Conservation (phyloP, 2,113 vertebrate species). For the Colius striatus region DNA sequence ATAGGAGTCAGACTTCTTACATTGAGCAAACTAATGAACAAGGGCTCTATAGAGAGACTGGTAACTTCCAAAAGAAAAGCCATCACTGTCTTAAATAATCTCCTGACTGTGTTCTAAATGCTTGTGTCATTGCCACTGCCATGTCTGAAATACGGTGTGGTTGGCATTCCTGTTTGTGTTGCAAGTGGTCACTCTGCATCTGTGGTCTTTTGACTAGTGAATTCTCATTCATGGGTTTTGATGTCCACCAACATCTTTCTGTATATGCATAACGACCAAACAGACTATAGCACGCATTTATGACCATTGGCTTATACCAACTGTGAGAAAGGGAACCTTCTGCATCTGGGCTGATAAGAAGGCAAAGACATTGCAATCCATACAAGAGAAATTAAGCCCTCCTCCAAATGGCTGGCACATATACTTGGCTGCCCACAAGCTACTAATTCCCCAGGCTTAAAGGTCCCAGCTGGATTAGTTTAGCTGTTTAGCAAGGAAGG, state of each 20-base stretch:
- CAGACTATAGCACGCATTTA: background rate
- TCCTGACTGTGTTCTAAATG: background rate
- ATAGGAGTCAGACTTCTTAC: background rate
- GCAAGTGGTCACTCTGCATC: background rate
- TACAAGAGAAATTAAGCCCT: background rate
- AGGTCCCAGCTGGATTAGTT: constrained; percentile 50
- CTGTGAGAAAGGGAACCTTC: background rate
- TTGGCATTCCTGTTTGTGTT: background rate
- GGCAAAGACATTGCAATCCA: background rate
- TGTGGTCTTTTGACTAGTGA: background rate
- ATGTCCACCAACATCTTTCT: background rate
- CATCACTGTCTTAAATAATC: background rate
- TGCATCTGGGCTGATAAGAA: background rate
- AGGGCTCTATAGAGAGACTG: background rate
- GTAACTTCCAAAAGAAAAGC: background rate
- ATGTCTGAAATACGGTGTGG: background rate
- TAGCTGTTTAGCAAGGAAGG: constrained; percentile 43
- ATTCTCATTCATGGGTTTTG: background rate
- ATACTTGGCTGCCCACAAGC: constrained; percentile 45
- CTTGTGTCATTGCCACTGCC: background rate
- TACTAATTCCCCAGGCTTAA: background rate
- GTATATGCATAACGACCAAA: background rate
- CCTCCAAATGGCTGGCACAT: background rate
- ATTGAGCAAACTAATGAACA: background rate
- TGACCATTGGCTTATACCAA: background rate